Evolutionary conservation across 2,888 invertebrate genomes (phyloP).

Genomic region (Antitype chi): DNA sequence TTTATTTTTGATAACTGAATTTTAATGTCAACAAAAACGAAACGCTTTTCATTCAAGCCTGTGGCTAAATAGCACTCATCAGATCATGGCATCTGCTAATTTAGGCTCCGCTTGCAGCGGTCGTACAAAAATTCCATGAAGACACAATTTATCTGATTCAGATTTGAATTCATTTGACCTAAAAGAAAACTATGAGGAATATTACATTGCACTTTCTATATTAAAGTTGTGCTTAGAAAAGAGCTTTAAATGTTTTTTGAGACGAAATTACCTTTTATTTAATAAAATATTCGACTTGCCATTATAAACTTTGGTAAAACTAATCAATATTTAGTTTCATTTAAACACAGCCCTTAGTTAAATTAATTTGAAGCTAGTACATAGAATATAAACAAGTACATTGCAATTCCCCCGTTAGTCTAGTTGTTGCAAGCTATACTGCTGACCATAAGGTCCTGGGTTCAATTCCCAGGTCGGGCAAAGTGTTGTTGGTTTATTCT

Average conservation of each 20-base stretch:
- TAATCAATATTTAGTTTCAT: background rate
- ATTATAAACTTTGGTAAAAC: background rate
- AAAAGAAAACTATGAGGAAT: background rate
- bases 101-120: background rate
- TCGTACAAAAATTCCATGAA: background rate
- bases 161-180: too few relatives aligned
- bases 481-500: too few relatives aligned
- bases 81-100: background rate
- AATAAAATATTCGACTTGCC: background rate
- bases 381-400: background rate
- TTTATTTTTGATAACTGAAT: background rate
- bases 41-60: background rate
- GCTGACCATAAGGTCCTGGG: too few relatives aligned
- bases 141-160: background rate
- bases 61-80: background rate
- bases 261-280: too few relatives aligned
- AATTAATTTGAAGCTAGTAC: background rate
- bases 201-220: too few relatives aligned
- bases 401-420: too few relatives aligned
- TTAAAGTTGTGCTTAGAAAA: background rate
- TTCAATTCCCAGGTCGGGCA: too few relatives aligned
- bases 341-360: background rate
- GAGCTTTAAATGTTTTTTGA: background rate
- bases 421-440: too few relatives aligned
- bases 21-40: background rate